Conservation (phyloP, 1,140 invertebrate genomes). For the Teleopsis dalmanni region DNA sequence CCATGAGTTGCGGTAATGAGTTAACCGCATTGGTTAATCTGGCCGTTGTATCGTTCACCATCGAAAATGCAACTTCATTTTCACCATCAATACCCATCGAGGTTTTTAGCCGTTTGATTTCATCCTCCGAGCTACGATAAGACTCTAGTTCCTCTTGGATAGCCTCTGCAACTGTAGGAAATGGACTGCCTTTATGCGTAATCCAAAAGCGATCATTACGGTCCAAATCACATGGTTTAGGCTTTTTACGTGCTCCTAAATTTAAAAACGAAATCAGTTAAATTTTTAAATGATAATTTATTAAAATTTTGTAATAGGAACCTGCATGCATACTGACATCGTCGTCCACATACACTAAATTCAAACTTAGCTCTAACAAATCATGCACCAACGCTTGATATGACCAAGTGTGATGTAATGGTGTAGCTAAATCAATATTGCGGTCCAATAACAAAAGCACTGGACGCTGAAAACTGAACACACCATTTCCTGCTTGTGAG, state of each 20-base stretch:
- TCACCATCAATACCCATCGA: slow-evolving; percentile 83
- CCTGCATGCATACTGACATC: slow-evolving; percentile 31
- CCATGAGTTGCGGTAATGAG: slow-evolving; percentile 89
- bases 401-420: slow-evolving; percentile 98
- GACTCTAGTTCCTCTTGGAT: slow-evolving; percentile 97
- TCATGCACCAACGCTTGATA: slow-evolving; percentile 97
- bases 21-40: slow-evolving; percentile 90
- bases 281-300: slow-evolving; percentile 22
- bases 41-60: slow-evolving; percentile 91
- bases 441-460: slow-evolving; percentile 89
- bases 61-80: slow-evolving; percentile 63
- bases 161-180: slow-evolving; percentile 94
- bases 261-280: neutral
- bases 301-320: neutral
- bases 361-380: slow-evolving; percentile 83
- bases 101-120: slow-evolving; percentile 89
- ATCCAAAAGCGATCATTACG: slow-evolving; percentile 86
- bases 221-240: slow-evolving; percentile 86
- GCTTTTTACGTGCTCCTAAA: slow-evolving; percentile 60
- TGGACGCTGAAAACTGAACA: slow-evolving; percentile 84
- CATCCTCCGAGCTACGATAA: slow-evolving; percentile 87
- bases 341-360: slow-evolving; percentile 78
- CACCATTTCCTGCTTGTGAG: slow-evolving; percentile 63
- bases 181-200: slow-evolving; percentile 90
- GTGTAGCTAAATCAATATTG: slow-evolving; percentile 94